Evolutionary conservation across 2,888 invertebrate species (phyloP).

Genomic region (Acanthosoma haemorrhoidale): DNA sequence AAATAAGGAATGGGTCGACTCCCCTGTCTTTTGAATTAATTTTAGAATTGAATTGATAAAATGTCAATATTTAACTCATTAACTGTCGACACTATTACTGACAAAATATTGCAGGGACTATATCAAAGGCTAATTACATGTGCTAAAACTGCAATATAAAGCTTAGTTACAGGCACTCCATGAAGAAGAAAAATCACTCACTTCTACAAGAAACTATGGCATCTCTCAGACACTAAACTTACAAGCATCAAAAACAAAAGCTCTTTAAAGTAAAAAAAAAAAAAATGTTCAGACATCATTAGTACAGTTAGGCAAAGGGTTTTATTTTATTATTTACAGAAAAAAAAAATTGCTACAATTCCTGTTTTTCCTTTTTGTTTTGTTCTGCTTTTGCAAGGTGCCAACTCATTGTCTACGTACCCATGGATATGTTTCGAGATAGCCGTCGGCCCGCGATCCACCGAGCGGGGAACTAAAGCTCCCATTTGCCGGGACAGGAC

Average conservation of each 20-base stretch:
- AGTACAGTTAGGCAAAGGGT: neutral
- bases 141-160: too few relatives aligned
- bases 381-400: neutral
- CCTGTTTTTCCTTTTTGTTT: neutral
- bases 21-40: too few relatives aligned
- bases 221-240: neutral
- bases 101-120: too few relatives aligned
- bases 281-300: neutral
- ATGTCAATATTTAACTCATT: too few relatives aligned
- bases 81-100: too few relatives aligned
- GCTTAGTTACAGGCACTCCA: too few relatives aligned
- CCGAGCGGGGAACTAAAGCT: too few relatives aligned
- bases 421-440: slow-evolving; percentile 4
- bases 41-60: too few relatives aligned
- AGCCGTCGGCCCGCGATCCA: neutral
- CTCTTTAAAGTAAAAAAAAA: neutral
- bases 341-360: too few relatives aligned
- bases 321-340: neutral
- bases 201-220: neutral
- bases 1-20: too few relatives aligned
- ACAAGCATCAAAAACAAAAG: neutral
- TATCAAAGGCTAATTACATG: too few relatives aligned
- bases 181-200: neutral
- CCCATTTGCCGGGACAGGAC: too few relatives aligned
- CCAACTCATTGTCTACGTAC: neutral